Conservation (phyloP, 2,888 invertebrate genomes). For the Protodeltote pygarga region DNA sequence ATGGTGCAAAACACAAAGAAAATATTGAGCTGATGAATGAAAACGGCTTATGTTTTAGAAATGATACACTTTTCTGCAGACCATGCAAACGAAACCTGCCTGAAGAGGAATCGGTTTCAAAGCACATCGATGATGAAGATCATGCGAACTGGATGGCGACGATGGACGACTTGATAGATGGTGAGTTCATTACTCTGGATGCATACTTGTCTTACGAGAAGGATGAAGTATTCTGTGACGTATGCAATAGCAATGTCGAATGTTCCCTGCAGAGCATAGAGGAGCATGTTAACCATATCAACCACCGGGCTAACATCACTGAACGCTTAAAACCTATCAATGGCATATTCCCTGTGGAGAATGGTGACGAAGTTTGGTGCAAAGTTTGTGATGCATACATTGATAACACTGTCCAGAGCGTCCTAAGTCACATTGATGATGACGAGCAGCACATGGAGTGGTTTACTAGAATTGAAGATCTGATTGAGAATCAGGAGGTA, state of each 20-base stretch:
- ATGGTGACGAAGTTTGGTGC: constrained; percentile 67
- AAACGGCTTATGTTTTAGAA: constrained; percentile 62
- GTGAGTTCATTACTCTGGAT: constrained; percentile 68
- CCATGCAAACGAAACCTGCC: constrained; percentile 61
- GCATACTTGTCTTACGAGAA: constrained; percentile 63
- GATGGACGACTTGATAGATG: constrained; percentile 67
- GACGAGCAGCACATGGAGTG: constrained; percentile 65
- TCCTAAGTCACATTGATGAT: constrained; percentile 67
- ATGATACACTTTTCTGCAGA: constrained; percentile 64
- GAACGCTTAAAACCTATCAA: constrained; percentile 67
- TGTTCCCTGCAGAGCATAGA: constrained; percentile 63
- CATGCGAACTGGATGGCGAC: constrained; percentile 71
- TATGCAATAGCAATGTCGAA: constrained; percentile 56
- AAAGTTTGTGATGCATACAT: constrained; percentile 67
- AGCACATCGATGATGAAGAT: constrained; percentile 64
- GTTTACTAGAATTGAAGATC: constrained; percentile 68
- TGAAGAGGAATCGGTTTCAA: constrained; percentile 62
- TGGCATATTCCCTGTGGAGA: constrained; percentile 63
- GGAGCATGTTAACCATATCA: constrained; percentile 64
- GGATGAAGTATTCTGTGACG: constrained; percentile 66
- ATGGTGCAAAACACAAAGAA: constrained; percentile 71
- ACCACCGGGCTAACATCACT: constrained; percentile 63
- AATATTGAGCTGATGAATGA: constrained; percentile 66
- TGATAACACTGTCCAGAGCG: constrained; percentile 56
- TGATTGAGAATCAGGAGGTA: constrained; percentile 64